Evolutionary conservation across 2,113 vertebrate species (phyloP).

Genomic region (Actenoides lindsayi): DNA sequence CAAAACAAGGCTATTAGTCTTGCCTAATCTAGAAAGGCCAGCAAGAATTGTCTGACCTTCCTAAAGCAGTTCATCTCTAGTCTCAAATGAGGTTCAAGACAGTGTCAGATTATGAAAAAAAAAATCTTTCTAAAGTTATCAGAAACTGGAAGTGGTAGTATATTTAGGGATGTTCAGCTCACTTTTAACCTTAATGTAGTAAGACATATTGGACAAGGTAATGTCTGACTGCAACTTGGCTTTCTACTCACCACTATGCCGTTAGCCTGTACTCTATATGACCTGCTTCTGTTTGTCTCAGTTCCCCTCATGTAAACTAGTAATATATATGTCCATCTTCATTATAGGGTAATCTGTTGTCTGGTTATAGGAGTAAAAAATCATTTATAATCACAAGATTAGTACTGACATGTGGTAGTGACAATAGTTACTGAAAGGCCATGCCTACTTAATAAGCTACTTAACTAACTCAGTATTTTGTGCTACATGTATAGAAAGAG

Average conservation of each 20-base stretch:
- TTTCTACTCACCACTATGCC: background rate
- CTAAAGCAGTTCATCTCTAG: background rate
- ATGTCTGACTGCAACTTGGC: background rate
- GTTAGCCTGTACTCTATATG: fast-evolving
- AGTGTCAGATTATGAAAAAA: background rate
- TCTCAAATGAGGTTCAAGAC: background rate
- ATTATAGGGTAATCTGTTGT: background rate
- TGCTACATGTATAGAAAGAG: background rate
- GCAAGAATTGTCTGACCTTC: background rate
- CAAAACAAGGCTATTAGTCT: background rate
- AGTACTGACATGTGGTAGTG: background rate
- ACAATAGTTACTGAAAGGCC: background rate
- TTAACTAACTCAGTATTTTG: background rate
- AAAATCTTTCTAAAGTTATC: background rate
- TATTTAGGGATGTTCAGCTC: background rate
- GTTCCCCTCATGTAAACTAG: background rate
- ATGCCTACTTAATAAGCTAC: background rate
- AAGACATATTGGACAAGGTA: background rate
- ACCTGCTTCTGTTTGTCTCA: background rate
- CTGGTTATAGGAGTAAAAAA: background rate
- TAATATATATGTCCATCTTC: background rate
- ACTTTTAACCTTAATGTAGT: background rate
- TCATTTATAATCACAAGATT: background rate
- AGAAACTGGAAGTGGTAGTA: background rate
- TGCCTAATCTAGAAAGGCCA: background rate